Conservation (phyloP, 2,113 vertebrate genomes). For the Pteruthius melanotis region DNA sequence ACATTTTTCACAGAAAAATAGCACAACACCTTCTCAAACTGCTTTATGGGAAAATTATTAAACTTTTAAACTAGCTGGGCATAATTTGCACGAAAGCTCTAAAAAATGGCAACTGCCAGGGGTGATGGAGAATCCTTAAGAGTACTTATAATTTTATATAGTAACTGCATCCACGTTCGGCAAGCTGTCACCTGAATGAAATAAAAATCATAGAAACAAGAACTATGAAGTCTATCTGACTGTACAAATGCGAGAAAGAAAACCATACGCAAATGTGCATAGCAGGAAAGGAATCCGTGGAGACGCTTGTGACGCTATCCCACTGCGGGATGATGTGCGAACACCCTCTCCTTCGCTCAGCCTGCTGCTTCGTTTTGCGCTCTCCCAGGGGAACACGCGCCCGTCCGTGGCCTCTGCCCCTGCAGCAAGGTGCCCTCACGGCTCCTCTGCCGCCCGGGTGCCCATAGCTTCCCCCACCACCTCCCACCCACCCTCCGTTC, state of each 20-base stretch:
- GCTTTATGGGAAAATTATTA: background rate
- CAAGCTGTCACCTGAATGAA: background rate
- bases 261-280: accelerated
- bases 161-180: background rate
- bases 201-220: background rate
- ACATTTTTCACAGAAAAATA: background rate
- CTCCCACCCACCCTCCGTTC: background rate
- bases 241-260: background rate
- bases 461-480: background rate
- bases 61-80: background rate
- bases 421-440: accelerated
- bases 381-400: accelerated
- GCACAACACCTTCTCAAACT: background rate
- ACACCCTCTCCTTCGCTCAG: accelerated
- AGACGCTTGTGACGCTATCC: background rate
- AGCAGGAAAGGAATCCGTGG: background rate
- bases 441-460: accelerated
- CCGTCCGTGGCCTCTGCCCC: background rate
- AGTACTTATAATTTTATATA: background rate
- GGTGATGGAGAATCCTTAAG: background rate
- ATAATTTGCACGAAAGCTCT: background rate
- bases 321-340: background rate
- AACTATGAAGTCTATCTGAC: background rate
- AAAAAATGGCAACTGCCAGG: background rate
- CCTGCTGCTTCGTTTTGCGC: accelerated